phyloP scores from a whole-genome alignment of 2,797 vertebrate species.

The Tragelaphus eurycerus region DNA sequence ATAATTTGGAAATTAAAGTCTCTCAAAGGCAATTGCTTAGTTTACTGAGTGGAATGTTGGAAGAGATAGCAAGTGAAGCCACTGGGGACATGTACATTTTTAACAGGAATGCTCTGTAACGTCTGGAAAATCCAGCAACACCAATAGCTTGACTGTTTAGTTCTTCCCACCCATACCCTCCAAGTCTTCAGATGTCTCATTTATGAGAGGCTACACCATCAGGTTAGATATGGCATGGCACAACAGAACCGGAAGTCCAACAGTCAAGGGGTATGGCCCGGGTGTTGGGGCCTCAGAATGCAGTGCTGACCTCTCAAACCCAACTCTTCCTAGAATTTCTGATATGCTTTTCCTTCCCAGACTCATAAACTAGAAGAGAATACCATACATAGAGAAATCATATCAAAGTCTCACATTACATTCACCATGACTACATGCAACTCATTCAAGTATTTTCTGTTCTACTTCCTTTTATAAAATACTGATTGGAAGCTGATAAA shows the following conservation, averaged over 20 bases:
- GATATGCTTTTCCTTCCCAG: too few species aligned
- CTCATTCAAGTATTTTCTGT: not conserved
- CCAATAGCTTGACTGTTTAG: not conserved
- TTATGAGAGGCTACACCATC: not conserved
- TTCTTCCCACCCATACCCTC: not conserved
- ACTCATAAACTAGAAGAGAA: not conserved
- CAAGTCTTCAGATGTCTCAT: not conserved
- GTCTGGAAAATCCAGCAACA: not conserved
- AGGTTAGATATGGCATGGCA: fast-evolving
- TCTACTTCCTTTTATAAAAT: not conserved
- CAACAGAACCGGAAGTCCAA: not conserved
- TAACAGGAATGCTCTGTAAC: not conserved
- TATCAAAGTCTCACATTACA: not conserved
- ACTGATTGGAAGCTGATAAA: not conserved
- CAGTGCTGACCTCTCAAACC: not conserved
- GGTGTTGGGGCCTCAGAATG: not conserved
- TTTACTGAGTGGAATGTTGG: not conserved
- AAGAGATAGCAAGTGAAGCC: not conserved
- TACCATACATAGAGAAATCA: not conserved
- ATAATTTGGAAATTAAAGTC: not conserved
- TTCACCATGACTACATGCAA: not conserved
- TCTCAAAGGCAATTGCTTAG: not conserved
- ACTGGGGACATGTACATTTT: not conserved
- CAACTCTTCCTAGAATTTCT: fast-evolving
- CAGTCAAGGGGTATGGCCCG: not conserved